Evolutionary conservation across 1,140 invertebrate species (phyloP).

Genomic region (Drosophila leontia): DNA sequence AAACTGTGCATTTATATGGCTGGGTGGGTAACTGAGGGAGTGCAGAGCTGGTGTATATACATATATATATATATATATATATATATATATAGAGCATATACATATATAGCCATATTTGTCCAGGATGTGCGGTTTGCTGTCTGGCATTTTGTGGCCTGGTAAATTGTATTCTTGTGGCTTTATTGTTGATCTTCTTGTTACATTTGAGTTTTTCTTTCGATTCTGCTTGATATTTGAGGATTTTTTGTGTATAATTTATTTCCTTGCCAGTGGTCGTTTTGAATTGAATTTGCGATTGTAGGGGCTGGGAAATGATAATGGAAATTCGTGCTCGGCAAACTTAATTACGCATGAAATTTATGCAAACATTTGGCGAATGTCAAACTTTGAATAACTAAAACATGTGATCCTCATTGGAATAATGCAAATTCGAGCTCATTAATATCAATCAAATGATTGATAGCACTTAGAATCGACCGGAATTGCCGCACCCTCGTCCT

Average conservation of each 20-base stretch:
- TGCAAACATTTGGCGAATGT: constrained; percentile 68
- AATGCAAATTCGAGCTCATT: constrained; percentile 83
- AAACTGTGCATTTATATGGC: constrained; percentile 81
- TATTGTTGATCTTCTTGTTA: constrained; percentile 79
- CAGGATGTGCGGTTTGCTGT: constrained; percentile 38
- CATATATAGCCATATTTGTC: constrained; percentile 14
- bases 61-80: constrained; percentile 1
- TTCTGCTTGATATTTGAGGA: constrained; percentile 7
- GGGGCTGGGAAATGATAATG: constrained; percentile 31
- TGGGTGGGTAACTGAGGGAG: constrained; percentile 32
- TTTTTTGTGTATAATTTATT: constrained; percentile 54
- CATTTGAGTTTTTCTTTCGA: constrained; percentile 48
- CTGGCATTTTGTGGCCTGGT: constrained; percentile 61
- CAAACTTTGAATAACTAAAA: constrained; percentile 24
- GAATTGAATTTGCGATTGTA: constrained; percentile 15
- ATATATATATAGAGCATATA: constrained; percentile 1
- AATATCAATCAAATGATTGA: constrained; percentile 84
- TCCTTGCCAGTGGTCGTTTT: constrained; percentile 8
- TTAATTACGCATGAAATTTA: constrained; percentile 79
- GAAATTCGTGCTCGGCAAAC: constrained; percentile 43
- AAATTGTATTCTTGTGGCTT: constrained; percentile 80
- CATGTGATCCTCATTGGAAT: constrained; percentile 61
- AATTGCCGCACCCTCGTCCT: constrained; percentile 8
- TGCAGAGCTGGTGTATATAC: not conserved
- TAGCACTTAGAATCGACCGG: constrained; percentile 51